Base-by-base conservation (phyloP, 2,797 vertebrate genomes). In the Champsocephalus esox region DNA sequence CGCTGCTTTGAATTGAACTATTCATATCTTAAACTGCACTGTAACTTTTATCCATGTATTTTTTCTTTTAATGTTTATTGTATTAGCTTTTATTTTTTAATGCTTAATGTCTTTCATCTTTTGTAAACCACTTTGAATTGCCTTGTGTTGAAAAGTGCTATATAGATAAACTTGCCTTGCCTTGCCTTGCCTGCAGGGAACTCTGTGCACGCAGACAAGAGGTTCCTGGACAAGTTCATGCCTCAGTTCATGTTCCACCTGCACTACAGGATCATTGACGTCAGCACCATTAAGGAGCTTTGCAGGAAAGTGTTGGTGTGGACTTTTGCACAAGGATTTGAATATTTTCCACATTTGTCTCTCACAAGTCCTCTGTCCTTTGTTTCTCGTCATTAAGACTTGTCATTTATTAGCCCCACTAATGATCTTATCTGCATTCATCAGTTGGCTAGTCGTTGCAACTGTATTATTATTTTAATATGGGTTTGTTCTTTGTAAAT, bases 161-260 rank as follows among this genome's bases (percentile, higher is more conserved):
- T 21, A 21, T 21, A 21, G 21, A 21, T 21, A 21, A 21, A 21
- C 21, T 21, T 21, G 21, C 21, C 21, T 21, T 21, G 21, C 21
- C 21, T 21, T 21, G 21, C 21, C 21, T 21, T 21, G 21, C 73
- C 17, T 79, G n/a, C 87, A 99, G 98, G 98, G 44, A 99, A 99
- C 93, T 99, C 98, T 9, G 98, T 99, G 82, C 98, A 99, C 0
- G 98, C 97, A 3, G 98, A 99, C 92, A 99, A 99, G 93, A 96
- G 95, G 87, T 99, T 99, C 72, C 95, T 99, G 84, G 97, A 99
- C 84, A 99, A 99, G 88, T 96, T 95, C 90, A 99, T 99, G 98
- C 97, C 97, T 6, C 97, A 98, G 94, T 99, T 99, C 83, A 98
- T 98, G 97, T 94, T 93, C 84, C 98, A 99, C 68, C 96, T 99